Base-by-base conservation (phyloP, 1,140 invertebrate genomes). In the Euglossa dilemma region DNA sequence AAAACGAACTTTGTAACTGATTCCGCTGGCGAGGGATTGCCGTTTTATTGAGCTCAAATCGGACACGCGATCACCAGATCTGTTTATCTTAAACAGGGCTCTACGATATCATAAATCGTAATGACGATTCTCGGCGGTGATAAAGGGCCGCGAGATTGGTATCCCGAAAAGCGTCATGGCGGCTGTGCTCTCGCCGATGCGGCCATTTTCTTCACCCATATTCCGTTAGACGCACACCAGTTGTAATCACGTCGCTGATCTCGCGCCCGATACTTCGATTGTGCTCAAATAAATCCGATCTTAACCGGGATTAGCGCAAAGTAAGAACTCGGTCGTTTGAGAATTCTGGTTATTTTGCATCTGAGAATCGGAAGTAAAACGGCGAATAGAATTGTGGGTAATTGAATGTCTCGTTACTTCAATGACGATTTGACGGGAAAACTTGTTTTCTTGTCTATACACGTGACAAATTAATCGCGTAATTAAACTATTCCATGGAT, bases 221-320 rank as follows among this genome's bases (percentile, higher is more conserved):
- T 52, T 36, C 52, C 61, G 59, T 14, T 18, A 87, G 63, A 85
- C 63, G 86, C 80, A 75, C 86, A 82, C 77, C 59, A 56, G 52
- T 28, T 23, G 45, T 87, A 87, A 88, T 87, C 86, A 88, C 78
- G 83, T 78, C 64, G 82, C 67, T 87, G 87, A 36, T 63, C 70
- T 86, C 86, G 83, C 87, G 78, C 85, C 59, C 56, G 64, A 78
- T 69, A 71, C 59, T 63, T 64, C 63, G 25, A 45, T 4, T 47
- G n/a, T 23, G 3, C 52, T 78, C 63, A 54, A 18, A 78, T 63
- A 83, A 52, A 47, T 57, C 76, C 75, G 76, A 70, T 63, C 80
- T 78, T 25, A 69, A 45, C 25, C 6, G n/a, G 61, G 8, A 11
- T 25, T 71, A 71, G n/a, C n/a, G n/a, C n/a, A n/a, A n/a, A n/a